phyloP scores from a whole-genome alignment of 23 tunicate genomes.

The Styela clava region DNA sequence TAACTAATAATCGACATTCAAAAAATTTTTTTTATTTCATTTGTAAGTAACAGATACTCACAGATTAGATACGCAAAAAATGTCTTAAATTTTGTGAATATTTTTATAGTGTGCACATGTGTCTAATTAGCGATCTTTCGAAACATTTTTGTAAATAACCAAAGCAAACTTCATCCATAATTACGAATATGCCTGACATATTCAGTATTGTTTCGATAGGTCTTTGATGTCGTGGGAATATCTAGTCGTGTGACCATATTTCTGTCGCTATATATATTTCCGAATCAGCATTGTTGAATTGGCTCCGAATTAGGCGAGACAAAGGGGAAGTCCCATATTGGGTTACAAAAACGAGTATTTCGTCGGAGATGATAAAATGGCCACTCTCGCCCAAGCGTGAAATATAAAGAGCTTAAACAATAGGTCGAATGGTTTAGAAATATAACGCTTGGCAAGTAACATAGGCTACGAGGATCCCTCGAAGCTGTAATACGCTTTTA shows the following conservation, averaged over 20 bases:
- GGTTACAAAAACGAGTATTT: background rate
- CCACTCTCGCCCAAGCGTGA: background rate
- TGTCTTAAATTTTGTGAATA: too few species aligned
- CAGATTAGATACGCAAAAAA: too few species aligned
- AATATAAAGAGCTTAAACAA: too few species aligned
- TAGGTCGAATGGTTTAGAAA: too few species aligned
- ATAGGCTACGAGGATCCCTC: background rate
- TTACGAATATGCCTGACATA: background rate
- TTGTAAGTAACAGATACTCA: too few species aligned
- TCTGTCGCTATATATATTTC: background rate
- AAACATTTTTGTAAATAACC: background rate
- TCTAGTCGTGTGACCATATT: background rate
- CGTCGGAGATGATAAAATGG: background rate
- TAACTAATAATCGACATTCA: too few species aligned
- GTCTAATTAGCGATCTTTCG: background rate
- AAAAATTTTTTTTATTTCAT: too few species aligned
- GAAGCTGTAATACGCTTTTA: slow-evolving; percentile 10
- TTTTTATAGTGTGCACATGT: too few species aligned
- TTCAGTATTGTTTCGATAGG: background rate
- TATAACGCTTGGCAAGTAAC: background rate
- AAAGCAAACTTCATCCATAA: background rate
- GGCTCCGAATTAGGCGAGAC: background rate
- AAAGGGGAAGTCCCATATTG: background rate
- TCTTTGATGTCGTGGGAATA: background rate
- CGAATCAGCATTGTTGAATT: background rate